Evolutionary conservation across 2,888 invertebrate species (phyloP), one percentile per base, ranked within the genome.

Genomic region (Anticlea derivata): DNA sequence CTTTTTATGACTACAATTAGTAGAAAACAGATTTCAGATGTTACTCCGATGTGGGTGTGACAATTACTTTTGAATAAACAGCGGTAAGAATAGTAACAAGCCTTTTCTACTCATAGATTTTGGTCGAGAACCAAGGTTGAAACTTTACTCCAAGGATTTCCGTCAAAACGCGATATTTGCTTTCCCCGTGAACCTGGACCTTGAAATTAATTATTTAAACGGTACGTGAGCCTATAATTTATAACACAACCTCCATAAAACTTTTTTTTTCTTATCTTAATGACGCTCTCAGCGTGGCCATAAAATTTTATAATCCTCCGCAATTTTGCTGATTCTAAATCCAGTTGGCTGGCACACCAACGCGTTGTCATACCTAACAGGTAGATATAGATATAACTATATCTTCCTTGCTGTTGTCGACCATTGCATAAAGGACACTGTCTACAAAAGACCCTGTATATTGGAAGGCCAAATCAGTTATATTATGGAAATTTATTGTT

Each of bases 211-310:
- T 52, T 35, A 47, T 52, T 37, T 38, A 52, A 43, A 37, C 41
- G 47, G 43, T 41, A 43, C 40, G 46, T 27, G 11, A 30, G 27
- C 33, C 37, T 43, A 38, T 52, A 52, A 46, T 41, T 51, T 37
- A 46, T 12, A 31, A 47, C 38, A 47, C 41, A 43, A 26, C 38
- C 31, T 27, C 35, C 33, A 47, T 47, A 47, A 43, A 47, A 38
- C 41, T 38, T 47, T 47, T 38, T 47, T 47, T 46, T 52, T 37
- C 47, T 52, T 47, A 52, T 52, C 38, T 29, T 38, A 52, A 47
- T 47, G 31, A 26, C 26, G 20, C 31, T 47, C 26, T 38, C 26
- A 23, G 41, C 38, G 35, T 11, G 41, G 24, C 30, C n/a, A 35
- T 40, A 41, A 31, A 46, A 13, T 37, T 29, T 20, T 37, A 34